Base-by-base conservation (phyloP, 2,113 vertebrate species). In the Colius striatus region DNA sequence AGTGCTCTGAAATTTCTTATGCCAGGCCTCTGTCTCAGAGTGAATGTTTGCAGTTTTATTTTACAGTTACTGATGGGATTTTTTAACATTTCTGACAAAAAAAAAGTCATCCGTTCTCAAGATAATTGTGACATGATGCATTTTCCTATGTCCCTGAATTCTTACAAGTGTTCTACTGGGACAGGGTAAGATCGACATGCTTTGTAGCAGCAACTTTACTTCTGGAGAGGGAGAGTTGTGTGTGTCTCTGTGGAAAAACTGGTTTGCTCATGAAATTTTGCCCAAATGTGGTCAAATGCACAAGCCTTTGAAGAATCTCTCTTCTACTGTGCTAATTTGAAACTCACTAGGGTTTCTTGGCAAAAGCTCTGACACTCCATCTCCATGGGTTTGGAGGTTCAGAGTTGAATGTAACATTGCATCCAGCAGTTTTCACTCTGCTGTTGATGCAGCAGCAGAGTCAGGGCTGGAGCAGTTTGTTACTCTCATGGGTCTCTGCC, bases 1-100 rank as follows among this genome's bases (percentile, higher is more conserved):
- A 95, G 90, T 57, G 68, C 65, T 93, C 91, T 88, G 87, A 95
- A 95, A 93, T 90, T 32, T 92, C 63, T 85, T 66, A 29, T 36
- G 55, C 62, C 5, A 47, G 72, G 87, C 63, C 55, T 87, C 91
- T 88, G 87, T 95, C 90, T 93, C 48, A 71, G 78, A 62, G 87
- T 71, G 87, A 93, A 90, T 87, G 57, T 15, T 82, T 87, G 81
- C 36, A 79, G 57, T 92, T 94, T 91, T 85, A 75, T 89, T 88
- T 94, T 92, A 71, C 84, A 78, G n/a, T 72, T 94, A 74, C 4
- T 86, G 71, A 55, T 80, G 80, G 73, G 57, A 6, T 62, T 89
- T 90, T 34, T 80, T 48, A 87, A 92, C 17, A 65, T 71, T 76
- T 67, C 21, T 34, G 30, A 1, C 12, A 29, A 15, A 43, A 60